Evolutionary conservation across 53 echinoderm and acorn worm species (phyloP), one percentile per base, ranked within the genome.

Genomic region (Luidia sarsii): DNA sequence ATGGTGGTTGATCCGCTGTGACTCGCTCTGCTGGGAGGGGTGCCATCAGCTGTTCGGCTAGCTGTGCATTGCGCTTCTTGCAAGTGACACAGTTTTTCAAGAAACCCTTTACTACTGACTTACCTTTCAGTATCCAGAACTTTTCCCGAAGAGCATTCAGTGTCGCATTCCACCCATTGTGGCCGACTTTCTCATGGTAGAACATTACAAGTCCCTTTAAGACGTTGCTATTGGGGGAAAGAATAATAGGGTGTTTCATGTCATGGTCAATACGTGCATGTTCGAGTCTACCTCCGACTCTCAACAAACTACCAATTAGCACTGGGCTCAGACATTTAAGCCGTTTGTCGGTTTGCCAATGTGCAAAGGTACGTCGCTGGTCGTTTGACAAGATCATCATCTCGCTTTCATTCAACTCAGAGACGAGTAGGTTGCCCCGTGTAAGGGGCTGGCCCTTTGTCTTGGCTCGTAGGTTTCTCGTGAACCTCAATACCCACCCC

Each of bases 201-300:
- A 19, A 53, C n/a, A 53, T 9, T 19, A 53, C 53, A 53, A 53
- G 53, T 21, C 53, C 53, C 22, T 53, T 53, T 16, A 53, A 16
- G 53, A 53, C 53, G n/a, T 19, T 21, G 11, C 41, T 41, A 41
- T 41, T 11, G 41, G 41, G 41, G 41, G 41, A 41, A 41, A 41
- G 41, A 41, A 41, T 41, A 11, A 41, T 41, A 41, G 41, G 41
- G 11, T 41, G 41, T 41, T 41, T 41, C 41, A 41, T 57, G 25
- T 77, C 77, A 56, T 54, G 9, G 56, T 85, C 86, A 4, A 85
- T 66, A 2, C 46, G 24, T 33, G 86, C 86, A 16, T 55, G 14
- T 13, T 77, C 67, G 5, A 85, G 41, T 45, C 86, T 85, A 36
- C 86, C 86, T 66, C 86, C 86, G 25, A 85, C 86, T 51, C 73